Evolutionary conservation across 2,797 vertebrate genomes (phyloP), one percentile per base, ranked within the genome.

Genomic region (Intellagama lesueurii): DNA sequence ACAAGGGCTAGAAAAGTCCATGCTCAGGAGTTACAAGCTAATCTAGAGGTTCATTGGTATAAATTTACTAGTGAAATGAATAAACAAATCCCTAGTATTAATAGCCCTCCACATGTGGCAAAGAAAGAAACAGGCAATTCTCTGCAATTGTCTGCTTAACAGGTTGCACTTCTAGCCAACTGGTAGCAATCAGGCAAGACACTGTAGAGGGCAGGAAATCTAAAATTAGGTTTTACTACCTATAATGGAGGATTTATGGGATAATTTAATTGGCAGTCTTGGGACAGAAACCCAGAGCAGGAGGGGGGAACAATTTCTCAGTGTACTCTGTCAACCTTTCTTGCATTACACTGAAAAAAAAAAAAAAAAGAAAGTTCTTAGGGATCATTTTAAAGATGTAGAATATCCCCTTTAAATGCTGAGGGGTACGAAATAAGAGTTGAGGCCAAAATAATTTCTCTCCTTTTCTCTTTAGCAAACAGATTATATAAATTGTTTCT

Each of bases 211-310:
- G 94, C 96, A 97, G 97, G 97, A 97, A 97, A 97, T 97, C 97
- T 97, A 98, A 98, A 98, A 97, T 98, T 97, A 97, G 97, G 94
- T 96, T 98, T 98, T 97, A 98, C 96, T 97, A 96, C 97, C 97
- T 97, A 96, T 96, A 97, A 96, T 94, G 95, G 96, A 97, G 96
- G 96, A 98, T 97, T 97, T 97, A 97, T 95, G 94, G 96, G 95
- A 97, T 95, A 95, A 94, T 95, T 97, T 98, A 97, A 98, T 97
- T 97, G 97, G 97, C 96, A 97, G 97, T 97, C 96, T 97, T 94
- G 90, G 94, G 96, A 95, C 91, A 93, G 92, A 95, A 97, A 97
- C 94, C 92, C 94, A 91, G 92, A 93, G 95, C 89, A 83, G 88
- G 86, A 56, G 32, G 47, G 44, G 72, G 91, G 92, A 96, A 97